phyloP scores from a whole-genome alignment of 2,113 vertebrate species.

The Tachuris rubrigastra region DNA sequence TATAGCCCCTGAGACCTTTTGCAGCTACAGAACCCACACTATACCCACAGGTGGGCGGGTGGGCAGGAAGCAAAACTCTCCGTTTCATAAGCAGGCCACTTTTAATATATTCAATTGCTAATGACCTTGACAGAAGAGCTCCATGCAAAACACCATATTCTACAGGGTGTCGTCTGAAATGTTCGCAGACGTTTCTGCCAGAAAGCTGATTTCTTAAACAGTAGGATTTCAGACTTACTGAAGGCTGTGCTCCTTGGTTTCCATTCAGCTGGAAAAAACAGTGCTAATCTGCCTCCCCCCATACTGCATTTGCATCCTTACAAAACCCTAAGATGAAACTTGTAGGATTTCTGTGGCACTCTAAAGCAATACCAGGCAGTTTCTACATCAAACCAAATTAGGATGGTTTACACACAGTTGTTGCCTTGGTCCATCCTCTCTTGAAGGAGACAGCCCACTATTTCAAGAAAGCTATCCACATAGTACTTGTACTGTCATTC shows the following conservation, averaged over 20 bases:
- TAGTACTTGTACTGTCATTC: neutral
- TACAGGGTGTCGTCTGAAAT: conserved; percentile 52
- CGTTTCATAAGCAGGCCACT: conserved; percentile 56
- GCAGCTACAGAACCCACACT: conserved; percentile 65
- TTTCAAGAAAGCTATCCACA: neutral
- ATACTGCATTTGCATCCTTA: neutral
- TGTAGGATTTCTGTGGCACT: neutral
- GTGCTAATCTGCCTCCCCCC: conserved; percentile 1
- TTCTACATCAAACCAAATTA: neutral
- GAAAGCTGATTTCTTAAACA: conserved; percentile 54
- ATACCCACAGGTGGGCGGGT: conserved; percentile 67
- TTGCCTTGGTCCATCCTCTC: neutral
- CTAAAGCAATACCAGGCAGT: neutral
- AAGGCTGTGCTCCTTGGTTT: neutral
- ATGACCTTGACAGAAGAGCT: conserved; percentile 66
- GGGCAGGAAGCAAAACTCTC: conserved; percentile 64
- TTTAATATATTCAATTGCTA: conserved; percentile 64
- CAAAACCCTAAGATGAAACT: neutral
- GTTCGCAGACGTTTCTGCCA: conserved; percentile 8
- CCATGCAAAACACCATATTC: conserved; percentile 54
- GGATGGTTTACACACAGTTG: neutral
- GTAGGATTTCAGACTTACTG: conserved; percentile 18
- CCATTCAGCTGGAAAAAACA: conserved; percentile 5
- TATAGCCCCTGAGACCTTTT: conserved; percentile 57
- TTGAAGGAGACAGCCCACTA: neutral